A percentile compares a stretch with the other conserved stretches of the same genome.
Conservation (phyloP, 2,113 vertebrate species). For the Typhlomys cinereus region DNA sequence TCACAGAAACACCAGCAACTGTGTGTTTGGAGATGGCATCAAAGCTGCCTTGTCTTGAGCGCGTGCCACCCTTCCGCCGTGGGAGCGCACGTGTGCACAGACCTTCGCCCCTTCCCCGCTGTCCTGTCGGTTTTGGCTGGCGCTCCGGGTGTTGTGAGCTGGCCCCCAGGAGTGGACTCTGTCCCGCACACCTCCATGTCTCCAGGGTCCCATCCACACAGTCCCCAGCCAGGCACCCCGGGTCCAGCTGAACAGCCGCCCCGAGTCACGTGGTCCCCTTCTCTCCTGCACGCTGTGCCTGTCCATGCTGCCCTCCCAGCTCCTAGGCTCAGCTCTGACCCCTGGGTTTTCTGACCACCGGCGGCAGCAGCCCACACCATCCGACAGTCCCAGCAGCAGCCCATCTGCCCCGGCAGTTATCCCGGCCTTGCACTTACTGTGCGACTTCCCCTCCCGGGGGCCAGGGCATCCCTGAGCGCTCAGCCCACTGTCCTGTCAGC, state of each 20-base stretch:
- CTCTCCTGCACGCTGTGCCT: background rate
- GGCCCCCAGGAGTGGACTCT: conserved; percentile 14
- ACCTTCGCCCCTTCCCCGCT: background rate
- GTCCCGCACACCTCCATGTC: background rate
- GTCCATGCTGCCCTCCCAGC: background rate
- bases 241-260: background rate
- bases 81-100: fast-evolving
- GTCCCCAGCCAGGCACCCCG: background rate
- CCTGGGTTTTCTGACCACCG: background rate
- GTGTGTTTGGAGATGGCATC: background rate
- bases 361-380: background rate
- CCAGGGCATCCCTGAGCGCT: background rate
- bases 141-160: background rate
- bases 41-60: background rate
- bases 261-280: too few relatives aligned
- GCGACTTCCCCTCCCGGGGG: background rate
- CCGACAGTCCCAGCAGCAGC: too few relatives aligned
- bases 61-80: background rate
- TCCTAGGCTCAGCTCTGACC: background rate
- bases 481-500: background rate
- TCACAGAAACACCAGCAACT: background rate
- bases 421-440: too few relatives aligned
- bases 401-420: too few relatives aligned
- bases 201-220: background rate
- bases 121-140: background rate